Evolutionary conservation across 2,888 invertebrate genomes (phyloP), one percentile per base, ranked within the genome.

Genomic region (Tetranychus piercei): DNA sequence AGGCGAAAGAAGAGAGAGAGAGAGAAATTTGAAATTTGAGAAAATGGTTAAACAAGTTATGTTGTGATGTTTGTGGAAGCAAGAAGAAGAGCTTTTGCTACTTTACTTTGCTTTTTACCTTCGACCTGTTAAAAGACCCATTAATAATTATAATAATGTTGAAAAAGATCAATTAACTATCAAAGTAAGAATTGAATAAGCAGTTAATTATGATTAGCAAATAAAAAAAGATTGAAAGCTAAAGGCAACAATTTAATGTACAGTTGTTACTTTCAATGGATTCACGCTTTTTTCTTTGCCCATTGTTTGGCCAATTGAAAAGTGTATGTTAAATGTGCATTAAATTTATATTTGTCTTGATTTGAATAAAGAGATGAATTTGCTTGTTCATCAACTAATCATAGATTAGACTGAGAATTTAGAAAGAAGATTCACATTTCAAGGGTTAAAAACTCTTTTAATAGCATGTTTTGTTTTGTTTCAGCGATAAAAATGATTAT

Each of bases 1-100:
- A 69, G 18, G 34, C 18, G 11, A 22, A 69, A 69, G 69, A 69
- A 69, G 69, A 69, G 69, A 69, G 69, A 69, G 69, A 69, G 69
- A 69, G 69, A 69, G 20, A 69, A 22, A 69, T 18, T 20, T 69
- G 69, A 69, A 69, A n/a, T 8, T 20, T 20, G 69, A 69, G 20
- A 55, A 55, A 55, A 55, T 15, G 55, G 9, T 55, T 9, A 55
- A 55, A 55, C 55, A 55, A 55, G 55, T 55, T 55, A 9, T 55
- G 55, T 55, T 15, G 15, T 15, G 15, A 55, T 15, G 55, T 55
- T 55, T 15, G 55, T 34, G 34, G 34, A 34, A 34, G 34, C 34
- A 34, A 34, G 34, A 34, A 55, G 55, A 55, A 15, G 55, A 55
- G 15, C 9, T 55, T 55, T 55, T 34, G 34, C 34, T 34, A 34